These are phyloP conservation scores for Corythoichthys haematopterus DNA, from an alignment of 2,113 vertebrate genomes.

Conservation along the genomic window DNA sequence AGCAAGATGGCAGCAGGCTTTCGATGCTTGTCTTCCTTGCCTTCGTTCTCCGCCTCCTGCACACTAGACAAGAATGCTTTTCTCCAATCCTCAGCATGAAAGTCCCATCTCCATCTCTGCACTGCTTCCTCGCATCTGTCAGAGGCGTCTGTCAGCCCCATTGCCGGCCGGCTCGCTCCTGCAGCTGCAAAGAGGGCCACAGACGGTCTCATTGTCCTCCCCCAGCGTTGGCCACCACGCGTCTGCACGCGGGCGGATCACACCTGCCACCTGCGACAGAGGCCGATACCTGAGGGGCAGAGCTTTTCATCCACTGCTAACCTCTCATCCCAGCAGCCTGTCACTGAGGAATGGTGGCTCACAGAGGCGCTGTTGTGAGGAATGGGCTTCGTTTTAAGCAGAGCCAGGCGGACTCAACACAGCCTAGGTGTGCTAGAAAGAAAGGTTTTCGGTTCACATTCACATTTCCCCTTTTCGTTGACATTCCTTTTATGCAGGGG, in stretches of 20 bases:
- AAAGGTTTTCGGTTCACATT: conserved; percentile 31
- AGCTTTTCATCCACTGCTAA: conserved; percentile 65
- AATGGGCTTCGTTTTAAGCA: conserved; percentile 41
- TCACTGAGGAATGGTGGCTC: conserved; percentile 69
- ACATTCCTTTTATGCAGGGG: conserved; percentile 31
- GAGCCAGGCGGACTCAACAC: conserved; percentile 45
- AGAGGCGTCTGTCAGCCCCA: conserved; percentile 54
- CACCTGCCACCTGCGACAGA: conserved; percentile 75
- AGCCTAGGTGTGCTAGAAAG: conserved; percentile 37
- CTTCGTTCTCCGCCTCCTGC: conserved; percentile 30
- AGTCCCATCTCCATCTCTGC: conserved; percentile 59
- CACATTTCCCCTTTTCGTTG: conserved; percentile 46
- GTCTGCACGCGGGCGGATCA: conserved; percentile 64
- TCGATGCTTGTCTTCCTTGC: conserved; percentile 31
- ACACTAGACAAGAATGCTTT: conserved; percentile 67
- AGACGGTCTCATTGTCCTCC: conserved; percentile 69
- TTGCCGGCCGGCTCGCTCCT: conserved; percentile 57
- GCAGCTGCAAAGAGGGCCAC: conserved; percentile 68
- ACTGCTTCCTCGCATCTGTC: conserved; percentile 40
- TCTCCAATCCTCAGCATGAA: conserved; percentile 72
- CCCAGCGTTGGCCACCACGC: conserved; percentile 49
- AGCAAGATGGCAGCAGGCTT: conserved; percentile 20
- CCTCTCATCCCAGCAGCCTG: conserved; percentile 52
- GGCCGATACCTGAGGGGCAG: conserved; percentile 31
- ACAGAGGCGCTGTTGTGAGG: conserved; percentile 54